phyloP scores from a whole-genome alignment of 2,113 vertebrate genomes.

The Ardeotis arabs region DNA sequence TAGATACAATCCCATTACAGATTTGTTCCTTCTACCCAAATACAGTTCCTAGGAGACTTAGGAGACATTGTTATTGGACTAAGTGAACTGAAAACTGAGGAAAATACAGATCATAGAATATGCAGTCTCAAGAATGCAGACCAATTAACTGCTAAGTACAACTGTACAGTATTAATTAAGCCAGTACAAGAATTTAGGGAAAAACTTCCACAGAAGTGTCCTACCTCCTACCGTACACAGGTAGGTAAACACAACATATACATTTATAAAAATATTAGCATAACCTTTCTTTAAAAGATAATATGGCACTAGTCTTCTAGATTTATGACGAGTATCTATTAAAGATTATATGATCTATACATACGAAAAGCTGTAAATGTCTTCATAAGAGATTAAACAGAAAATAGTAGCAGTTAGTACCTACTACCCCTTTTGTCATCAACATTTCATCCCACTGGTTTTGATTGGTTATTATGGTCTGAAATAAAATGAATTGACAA shows the following conservation, averaged over 20 bases:
- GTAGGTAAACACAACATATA: background rate
- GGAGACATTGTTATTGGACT: background rate
- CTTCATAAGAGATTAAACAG: background rate
- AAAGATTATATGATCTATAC: background rate
- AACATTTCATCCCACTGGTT: constrained; percentile 77
- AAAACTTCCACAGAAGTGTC: background rate
- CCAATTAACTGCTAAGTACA: background rate
- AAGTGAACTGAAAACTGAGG: background rate
- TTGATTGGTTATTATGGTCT: constrained; percentile 61
- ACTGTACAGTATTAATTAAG: background rate
- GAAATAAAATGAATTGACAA: constrained; percentile 12
- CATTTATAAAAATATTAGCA: background rate
- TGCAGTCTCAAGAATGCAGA: background rate
- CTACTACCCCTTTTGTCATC: constrained; percentile 74
- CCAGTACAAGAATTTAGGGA: background rate
- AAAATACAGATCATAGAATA: background rate
- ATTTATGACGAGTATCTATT: background rate
- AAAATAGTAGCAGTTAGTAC: constrained; percentile 44
- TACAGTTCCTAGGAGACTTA: background rate
- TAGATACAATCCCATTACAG: background rate
- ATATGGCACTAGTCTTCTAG: background rate
- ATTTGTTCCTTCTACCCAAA: background rate
- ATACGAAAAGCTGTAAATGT: background rate
- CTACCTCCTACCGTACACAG: background rate
- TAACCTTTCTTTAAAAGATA: background rate